Base-by-base conservation (phyloP, 2,797 vertebrate species). In the Oceanodroma leucorhoa region DNA sequence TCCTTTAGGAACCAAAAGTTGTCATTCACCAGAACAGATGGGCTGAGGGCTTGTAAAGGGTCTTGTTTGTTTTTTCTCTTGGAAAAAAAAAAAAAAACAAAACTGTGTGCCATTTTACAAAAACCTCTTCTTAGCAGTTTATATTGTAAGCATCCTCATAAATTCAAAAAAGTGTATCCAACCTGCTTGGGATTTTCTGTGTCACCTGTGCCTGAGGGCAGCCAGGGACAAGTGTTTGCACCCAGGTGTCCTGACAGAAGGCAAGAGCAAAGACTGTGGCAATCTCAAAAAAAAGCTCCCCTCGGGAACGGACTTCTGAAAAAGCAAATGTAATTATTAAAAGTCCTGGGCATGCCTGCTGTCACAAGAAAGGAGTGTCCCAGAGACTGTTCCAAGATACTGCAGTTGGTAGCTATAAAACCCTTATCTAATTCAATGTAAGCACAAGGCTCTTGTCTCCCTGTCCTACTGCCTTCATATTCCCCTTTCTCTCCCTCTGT, bases 1-100 rank as follows among this genome's bases (percentile, higher is more conserved):
- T 69, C 22, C 57, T 94, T 69, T 81, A 69, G 46, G 78, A 96
- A 55, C 48, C 38, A 87, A 79, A 91, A 86, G 46, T 86, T 93
- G 54, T 66, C 77, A 76, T 82, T 76, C 16, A 87, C 77, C 54
- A 84, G 62, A 88, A 82, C 66, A 94, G 80, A 79, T 76, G 83
- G 77, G 75, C 60, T 89, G 80, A 89, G 58, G 58, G n/a, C 51
- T 95, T 87, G 32, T 76, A 79, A 83, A 50, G 43, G 78, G 64
- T 91, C 61, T 8, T 77, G 14, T 22, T 62, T 69, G 53, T 45
- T 87, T 87, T 91, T 60, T 26, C 40, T 80, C 64, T 82, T 58
- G 38, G 54, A 43, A 8, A 3, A 65, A 70, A 86, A 46, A 36
- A 73, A 9, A 12, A n/a, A n/a, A n/a, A n/a, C n/a, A n/a, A n/a